Conservation (phyloP, 1,140 invertebrate genomes). For the Zaprionus capensis region DNA sequence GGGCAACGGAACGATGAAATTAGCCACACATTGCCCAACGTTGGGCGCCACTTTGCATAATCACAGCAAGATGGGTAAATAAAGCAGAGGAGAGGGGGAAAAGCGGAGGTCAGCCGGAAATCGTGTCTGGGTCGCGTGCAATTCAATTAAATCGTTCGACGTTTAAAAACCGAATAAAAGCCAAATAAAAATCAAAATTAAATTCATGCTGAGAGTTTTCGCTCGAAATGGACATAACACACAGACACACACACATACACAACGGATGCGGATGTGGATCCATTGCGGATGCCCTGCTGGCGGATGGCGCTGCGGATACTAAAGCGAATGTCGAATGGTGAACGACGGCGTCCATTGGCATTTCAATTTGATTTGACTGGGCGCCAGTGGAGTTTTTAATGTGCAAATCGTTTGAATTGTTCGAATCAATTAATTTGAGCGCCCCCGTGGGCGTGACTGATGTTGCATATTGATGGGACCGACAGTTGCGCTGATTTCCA, state of each 20-base stretch:
- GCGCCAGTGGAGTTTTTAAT: slow-evolving; percentile 46
- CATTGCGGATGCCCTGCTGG: slow-evolving; percentile 9
- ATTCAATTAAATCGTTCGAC: slow-evolving; percentile 75
- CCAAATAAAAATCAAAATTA: slow-evolving; percentile 76
- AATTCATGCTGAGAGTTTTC: slow-evolving; percentile 57
- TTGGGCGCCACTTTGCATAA: slow-evolving; percentile 49
- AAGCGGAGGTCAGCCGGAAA: not conserved
- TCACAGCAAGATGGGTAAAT: slow-evolving; percentile 15
- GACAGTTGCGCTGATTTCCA: slow-evolving; percentile 2
- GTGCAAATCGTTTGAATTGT: slow-evolving; percentile 55
- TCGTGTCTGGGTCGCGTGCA: slow-evolving; percentile 39
- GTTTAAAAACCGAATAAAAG: slow-evolving; percentile 68
- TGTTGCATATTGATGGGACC: not conserved
- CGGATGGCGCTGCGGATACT: slow-evolving; percentile 15
- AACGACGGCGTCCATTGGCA: slow-evolving; percentile 45
- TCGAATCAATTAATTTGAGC: slow-evolving; percentile 50
- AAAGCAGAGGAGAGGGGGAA: not conserved
- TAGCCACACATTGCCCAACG: slow-evolving; percentile 36
- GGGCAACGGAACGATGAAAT: slow-evolving; percentile 34
- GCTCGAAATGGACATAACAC: slow-evolving; percentile 34
- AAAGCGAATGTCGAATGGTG: slow-evolving; percentile 8
- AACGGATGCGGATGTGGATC: slow-evolving; percentile 13
- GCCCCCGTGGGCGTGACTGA: not conserved
- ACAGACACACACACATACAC: slow-evolving; percentile 4
- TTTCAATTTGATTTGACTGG: slow-evolving; percentile 71